phyloP scores from a whole-genome alignment of 23 tunicate genomes.

The Styela plicata region DNA sequence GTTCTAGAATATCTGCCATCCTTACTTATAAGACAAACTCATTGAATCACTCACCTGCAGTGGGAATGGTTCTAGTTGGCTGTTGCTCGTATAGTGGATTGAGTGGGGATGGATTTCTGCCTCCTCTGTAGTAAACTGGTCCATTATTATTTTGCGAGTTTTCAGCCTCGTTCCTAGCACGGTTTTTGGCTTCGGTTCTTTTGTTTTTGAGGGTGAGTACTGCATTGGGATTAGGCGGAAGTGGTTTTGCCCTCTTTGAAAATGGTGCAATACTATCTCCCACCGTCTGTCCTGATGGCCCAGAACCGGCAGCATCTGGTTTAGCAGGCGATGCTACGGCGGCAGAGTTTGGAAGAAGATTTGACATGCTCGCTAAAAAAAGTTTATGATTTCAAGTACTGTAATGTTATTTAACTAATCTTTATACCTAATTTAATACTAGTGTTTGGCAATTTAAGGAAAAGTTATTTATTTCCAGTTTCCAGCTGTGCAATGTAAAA shows the following conservation, averaged over 20 bases:
- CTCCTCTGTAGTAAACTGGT: constrained; percentile 1
- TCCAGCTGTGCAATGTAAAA: too few relatives aligned
- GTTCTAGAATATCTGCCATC: too few relatives aligned
- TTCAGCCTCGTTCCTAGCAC: constrained; percentile 4
- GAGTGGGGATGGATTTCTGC: not conserved
- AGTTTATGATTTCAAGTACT: not conserved
- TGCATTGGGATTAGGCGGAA: constrained; percentile 18
- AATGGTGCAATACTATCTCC: constrained; percentile 22
- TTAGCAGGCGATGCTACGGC: not conserved
- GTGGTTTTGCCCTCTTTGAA: not conserved
- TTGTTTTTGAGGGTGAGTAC: constrained; percentile 11
- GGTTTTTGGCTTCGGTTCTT: constrained; percentile 24
- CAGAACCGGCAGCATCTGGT: not conserved
- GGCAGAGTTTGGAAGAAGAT: not conserved
- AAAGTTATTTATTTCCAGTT: too few relatives aligned
- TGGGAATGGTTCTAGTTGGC: not conserved
- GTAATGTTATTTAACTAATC: too few relatives aligned
- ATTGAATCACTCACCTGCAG: not conserved
- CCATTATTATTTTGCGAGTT: not conserved
- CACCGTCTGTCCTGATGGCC: not conserved
- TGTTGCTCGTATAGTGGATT: not conserved
- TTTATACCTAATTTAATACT: too few relatives aligned
- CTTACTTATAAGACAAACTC: too few relatives aligned
- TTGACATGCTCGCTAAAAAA: not conserved
- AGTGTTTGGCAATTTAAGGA: too few relatives aligned